Base-by-base conservation (phyloP, 2,888 invertebrate species). In the Diaprepes abbreviatus region DNA sequence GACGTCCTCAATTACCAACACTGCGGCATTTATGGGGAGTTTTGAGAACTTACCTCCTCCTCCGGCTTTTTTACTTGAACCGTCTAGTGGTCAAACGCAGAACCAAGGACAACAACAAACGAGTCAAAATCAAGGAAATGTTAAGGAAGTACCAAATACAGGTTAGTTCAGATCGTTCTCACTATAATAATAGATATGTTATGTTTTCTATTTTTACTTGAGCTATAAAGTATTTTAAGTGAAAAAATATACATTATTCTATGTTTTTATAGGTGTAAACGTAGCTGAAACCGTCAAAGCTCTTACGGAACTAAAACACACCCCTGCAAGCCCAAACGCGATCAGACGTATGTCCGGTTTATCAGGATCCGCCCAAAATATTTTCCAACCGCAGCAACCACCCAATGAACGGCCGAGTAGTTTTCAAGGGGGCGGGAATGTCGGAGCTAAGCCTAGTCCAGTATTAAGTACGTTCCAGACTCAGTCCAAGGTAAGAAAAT, bases 211-310 rank as follows among this genome's bases (percentile, higher is more conserved):
- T n/a, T n/a, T n/a, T n/a, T n/a, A n/a, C n/a, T n/a, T n/a, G n/a
- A n/a, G n/a, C n/a, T n/a, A n/a, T n/a, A n/a, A n/a, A n/a, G n/a
- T n/a, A n/a, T n/a, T n/a, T n/a, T n/a, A n/a, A n/a, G n/a, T n/a
- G n/a, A n/a, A n/a, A n/a, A n/a, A n/a, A n/a, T n/a, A n/a, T n/a
- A n/a, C n/a, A n/a, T n/a, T n/a, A n/a, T n/a, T n/a, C n/a, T n/a
- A n/a, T n/a, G n/a, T 12, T 33, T 33, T 7, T 54, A 52, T 38
- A 76, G 85, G 86, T 55, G 86, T 90, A 36, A 92, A 91, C 78
- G 95, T 95, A 14, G 94, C 95, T 0, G 94, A 95, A 83, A 94
- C 94, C 0, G 93, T 95, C 5, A 93, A 94, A 81, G 94, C 93
- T 40, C 84, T 95, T 65, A 94, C 94, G 0, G 93, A 94, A 79